phyloP scores from a whole-genome alignment of 1,140 invertebrate species.

The Drosophila sturtevanti region DNA sequence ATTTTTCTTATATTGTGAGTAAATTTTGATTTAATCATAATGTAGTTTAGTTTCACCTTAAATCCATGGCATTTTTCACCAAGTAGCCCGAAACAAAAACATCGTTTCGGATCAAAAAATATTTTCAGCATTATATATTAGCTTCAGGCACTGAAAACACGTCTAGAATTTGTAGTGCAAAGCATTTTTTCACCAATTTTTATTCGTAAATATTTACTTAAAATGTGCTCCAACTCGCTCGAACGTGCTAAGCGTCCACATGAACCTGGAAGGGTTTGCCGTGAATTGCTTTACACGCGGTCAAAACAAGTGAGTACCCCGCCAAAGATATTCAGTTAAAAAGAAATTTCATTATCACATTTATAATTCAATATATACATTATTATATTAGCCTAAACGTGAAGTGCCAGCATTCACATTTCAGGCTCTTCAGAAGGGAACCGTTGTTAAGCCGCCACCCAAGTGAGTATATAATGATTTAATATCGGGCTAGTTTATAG shows the following conservation, averaged over 20 bases:
- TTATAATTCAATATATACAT: neutral
- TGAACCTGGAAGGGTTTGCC: conserved; percentile 68
- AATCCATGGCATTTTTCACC: conserved; percentile 45
- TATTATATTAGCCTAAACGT: conserved; percentile 67
- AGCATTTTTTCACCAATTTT: neutral
- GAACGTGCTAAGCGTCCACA: conserved; percentile 64
- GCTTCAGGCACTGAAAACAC: neutral
- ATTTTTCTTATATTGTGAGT: neutral
- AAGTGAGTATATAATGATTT: conserved; percentile 49
- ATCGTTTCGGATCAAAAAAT: conserved; percentile 19
- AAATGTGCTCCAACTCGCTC: conserved; percentile 46
- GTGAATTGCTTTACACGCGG: conserved; percentile 56
- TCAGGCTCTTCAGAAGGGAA: conserved; percentile 89
- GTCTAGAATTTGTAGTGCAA: conserved; percentile 1
- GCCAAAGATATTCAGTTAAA: no score
- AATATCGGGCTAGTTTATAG: neutral
- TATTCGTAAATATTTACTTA: neutral
- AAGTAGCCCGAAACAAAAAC: conserved; percentile 53
- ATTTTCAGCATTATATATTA: conserved; percentile 33
- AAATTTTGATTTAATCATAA: neutral
- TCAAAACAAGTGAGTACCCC: conserved; percentile 62
- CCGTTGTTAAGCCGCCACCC: conserved; percentile 86
- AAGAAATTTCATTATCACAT: no score
- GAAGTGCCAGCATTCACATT: conserved; percentile 91
- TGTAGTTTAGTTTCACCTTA: neutral